Base-by-base conservation (phyloP, 1,140 invertebrate genomes). In the Belonocnema kinseyi region DNA sequence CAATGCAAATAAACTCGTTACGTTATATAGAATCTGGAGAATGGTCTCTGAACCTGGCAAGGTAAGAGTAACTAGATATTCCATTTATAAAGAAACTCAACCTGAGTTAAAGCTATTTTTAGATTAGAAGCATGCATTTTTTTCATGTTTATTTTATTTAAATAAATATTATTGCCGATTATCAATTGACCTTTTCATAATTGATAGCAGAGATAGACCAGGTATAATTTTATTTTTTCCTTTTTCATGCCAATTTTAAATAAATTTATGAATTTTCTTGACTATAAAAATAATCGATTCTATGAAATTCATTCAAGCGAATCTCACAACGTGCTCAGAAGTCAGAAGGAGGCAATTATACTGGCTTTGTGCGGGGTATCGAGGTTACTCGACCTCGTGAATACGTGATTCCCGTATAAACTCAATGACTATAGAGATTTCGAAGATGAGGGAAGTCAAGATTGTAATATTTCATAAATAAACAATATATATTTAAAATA, bases 361-460 rank as follows among this genome's bases (percentile, higher is more conserved):
- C 26, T 66, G 26, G 40, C 14, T 66, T 66, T 40, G 2, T 66
- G 26, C 26, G 26, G 58, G 58, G 16, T 40, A 66, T 66, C 58
- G 58, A 66, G 58, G 58, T 66, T 66, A 66, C 58, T 66, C 33
- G 58, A 66, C 58, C 26, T 66, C 58, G 40, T 66, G 40, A 66
- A 66, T 66, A 66, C 46, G 58, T 66, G 58, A 66, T 66, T 40
- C 58, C 40, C 58, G 58, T 66, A 26, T 40, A 66, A 21, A 33
- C 46, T 66, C 58, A 66, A 66, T 66, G 58, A 66, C 26, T 46
- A 66, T 26, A 58, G 14, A 66, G 16, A 33, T 66, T 61, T 66
- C 58, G 11, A 26, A 5, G 26, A 66, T 26, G 58, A 33, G 40
- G 33, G 26, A 14, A 54, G 0, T 17, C 16, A 13, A 66, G 16